These are phyloP conservation scores for Chaetorhynchus papuensis DNA, from an alignment of 2,113 vertebrate genomes.

Conservation along the genomic window DNA sequence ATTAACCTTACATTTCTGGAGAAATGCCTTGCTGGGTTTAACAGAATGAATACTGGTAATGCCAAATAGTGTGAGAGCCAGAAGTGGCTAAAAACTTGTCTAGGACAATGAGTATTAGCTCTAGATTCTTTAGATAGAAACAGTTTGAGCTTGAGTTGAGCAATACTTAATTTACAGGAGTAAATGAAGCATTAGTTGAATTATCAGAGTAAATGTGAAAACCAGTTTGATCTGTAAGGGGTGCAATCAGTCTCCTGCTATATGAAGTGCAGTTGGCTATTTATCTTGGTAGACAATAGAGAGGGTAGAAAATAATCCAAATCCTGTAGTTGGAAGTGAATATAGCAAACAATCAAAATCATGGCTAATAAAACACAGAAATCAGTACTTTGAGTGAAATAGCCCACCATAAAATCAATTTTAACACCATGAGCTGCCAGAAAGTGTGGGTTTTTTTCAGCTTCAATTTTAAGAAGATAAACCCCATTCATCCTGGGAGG, in stretches of 20 bases:
- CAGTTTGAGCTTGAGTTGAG: neutral
- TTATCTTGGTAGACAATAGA: neutral
- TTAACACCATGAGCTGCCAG: constrained; percentile 47
- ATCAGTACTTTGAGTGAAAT: constrained; percentile 26
- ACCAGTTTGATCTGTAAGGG: neutral
- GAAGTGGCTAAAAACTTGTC: constrained; percentile 24
- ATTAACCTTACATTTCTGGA: constrained; percentile 11
- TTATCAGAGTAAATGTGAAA: neutral
- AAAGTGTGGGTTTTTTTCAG: neutral
- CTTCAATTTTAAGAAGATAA: constrained; percentile 23
- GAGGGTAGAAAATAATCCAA: neutral
- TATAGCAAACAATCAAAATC: neutral
- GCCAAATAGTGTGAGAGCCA: constrained; percentile 20
- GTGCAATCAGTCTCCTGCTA: neutral
- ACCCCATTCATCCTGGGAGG: neutral
- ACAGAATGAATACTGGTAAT: constrained; percentile 13
- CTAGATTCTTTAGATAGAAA: constrained; percentile 16
- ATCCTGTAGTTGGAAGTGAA: neutral
- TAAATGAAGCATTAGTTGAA: neutral
- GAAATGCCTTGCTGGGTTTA: constrained; percentile 37
- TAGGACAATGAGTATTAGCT: neutral
- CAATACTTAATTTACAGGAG: neutral
- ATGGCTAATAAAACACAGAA: constrained; percentile 41
- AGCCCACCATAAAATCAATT: constrained; percentile 59
- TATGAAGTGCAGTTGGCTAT: neutral